Evolutionary conservation across 2,797 vertebrate species (phyloP).

Genomic region (Ambastaia sidthimunki): DNA sequence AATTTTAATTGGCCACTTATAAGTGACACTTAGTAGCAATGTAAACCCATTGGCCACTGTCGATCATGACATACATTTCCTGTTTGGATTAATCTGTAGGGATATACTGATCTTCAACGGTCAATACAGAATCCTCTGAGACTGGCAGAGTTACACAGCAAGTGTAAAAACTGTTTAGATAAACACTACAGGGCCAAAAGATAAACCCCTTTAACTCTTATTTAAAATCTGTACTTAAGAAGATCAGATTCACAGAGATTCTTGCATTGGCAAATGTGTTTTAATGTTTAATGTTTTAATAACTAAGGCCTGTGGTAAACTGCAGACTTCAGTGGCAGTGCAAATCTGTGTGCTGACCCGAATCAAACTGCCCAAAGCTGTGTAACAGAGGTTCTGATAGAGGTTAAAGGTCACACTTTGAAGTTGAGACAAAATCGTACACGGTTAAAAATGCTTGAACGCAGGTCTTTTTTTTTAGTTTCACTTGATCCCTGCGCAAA

Average conservation of each 20-base stretch:
- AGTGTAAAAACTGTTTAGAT: neutral
- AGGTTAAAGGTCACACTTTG: too few species aligned
- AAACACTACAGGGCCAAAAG: neutral
- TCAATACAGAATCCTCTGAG: slow-evolving; percentile 23
- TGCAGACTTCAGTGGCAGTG: slow-evolving; percentile 32
- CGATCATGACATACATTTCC: neutral
- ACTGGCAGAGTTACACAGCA: slow-evolving; percentile 16
- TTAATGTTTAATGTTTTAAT: slow-evolving; percentile 26
- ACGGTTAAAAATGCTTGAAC: slow-evolving; percentile 2
- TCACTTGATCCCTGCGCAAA: neutral
- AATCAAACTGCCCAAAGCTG: slow-evolving; percentile 9
- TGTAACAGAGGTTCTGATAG: slow-evolving; percentile 15
- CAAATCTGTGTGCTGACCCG: slow-evolving; percentile 83
- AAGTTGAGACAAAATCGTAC: neutral
- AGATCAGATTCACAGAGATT: too few species aligned
- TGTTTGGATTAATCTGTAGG: slow-evolving; percentile 14
- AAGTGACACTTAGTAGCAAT: neutral
- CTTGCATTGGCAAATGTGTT: slow-evolving; percentile 9
- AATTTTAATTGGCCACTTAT: slow-evolving; percentile 22
- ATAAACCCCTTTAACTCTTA: slow-evolving; percentile 1
- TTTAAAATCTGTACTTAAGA: neutral
- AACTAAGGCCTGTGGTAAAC: slow-evolving; percentile 9
- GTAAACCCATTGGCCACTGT: neutral
- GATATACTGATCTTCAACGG: neutral
- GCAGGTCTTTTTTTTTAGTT: neutral